Evolutionary conservation across 2,797 vertebrate species (phyloP), one percentile per base, ranked within the genome.

Genomic region (Peromyscus aztecus): DNA sequence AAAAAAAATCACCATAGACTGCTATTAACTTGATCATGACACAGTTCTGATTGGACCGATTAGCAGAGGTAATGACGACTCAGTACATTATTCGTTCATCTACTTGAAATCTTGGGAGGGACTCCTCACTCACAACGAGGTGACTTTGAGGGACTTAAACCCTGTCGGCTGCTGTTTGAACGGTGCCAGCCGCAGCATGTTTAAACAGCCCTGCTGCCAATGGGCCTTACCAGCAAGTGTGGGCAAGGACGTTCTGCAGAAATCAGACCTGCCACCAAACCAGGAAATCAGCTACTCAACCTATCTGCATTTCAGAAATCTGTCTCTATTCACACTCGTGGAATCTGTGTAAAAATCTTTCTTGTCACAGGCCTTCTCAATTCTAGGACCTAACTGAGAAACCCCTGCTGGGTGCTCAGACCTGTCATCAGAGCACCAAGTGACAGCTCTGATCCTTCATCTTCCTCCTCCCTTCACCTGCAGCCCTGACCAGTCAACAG

Each of bases 171-270:
- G 57, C 69, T 87, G 65, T 89, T 87, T 91, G 57, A 92, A 9
- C 12, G 24, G 63, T 94, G 94, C 97, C 97, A 97, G 95, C 40
- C 46, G 14, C 34, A 69, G 92, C 96, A 14, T 95, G 97, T 97
- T 95, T 86, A 52, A 94, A 95, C 94, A 95, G 40, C 23, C 0
- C 82, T 49, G 17, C 49, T 94, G 94, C 96, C 94, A 84, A 0
- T 57, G 83, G 69, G 65, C 63, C 93, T 93, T 89, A 84, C 75
- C 17, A 96, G 86, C 97, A 97, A 97, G 97, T 97, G 82, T 34
- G 76, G 97, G 80, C 97, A 97, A 81, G 67, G 92, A 52, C 75
- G 31, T 78, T 85, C 95, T 92, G 93, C 77, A 40, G 82, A 97
- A 96, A 73, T 88, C 85, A 89, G 13, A 55, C 71, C 9, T 46